Evolutionary conservation across 2,113 vertebrate genomes (phyloP), one percentile per base, ranked within the genome.

Genomic region (rat (Rattus norvegicus)): DNA sequence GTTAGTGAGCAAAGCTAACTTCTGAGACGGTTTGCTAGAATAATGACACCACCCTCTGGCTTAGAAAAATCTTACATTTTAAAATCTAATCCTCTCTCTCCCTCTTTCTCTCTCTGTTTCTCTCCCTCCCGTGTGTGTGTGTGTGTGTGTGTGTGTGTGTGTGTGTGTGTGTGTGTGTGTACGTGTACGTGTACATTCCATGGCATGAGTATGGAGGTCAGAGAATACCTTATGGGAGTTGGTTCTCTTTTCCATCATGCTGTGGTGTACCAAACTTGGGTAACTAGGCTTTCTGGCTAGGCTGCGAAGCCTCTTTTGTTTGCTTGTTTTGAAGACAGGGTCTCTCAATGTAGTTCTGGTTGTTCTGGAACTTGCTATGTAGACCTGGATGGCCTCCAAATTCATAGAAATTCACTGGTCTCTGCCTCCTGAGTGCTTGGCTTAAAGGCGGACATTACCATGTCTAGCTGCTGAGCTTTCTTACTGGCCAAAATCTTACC

Each of bases 31-130:
- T 94, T 56, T 96, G 67, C 79, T 52, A 85, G 91, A 72, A 91
- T 36, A 92, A 59, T 88, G 96, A 95, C 77, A 97, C 33, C 86
- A 39, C n/a, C 94, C 26, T 89, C 92, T 91, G 76, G 77, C 83
- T 97, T 70, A 89, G 39, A 77, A 49, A 47, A 30, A 8, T 14
- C 39, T 52, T 77, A 52, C 28, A 52, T 77, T 52, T 77, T 77
- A 77, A 52, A 77, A 77, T 77, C 52, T 77, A 77, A 94, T 65
- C 11, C 3, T n/a, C 17, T 14, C 17, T 59, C 59, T 59, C 59
- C 16, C 59, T 59, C 13, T 59, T 9, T 59, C 19, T 20, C 3
- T 39, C 7, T 39, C 16, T 36, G 36, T 22, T 0, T 39, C 19
- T 39, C 17, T 47, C 39, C 43, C 5, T 75, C 39, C 2, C 11